These are phyloP conservation scores for Leptogaster cylindrica DNA, from an alignment of 2,888 invertebrate genomes.

Conservation along the genomic window DNA sequence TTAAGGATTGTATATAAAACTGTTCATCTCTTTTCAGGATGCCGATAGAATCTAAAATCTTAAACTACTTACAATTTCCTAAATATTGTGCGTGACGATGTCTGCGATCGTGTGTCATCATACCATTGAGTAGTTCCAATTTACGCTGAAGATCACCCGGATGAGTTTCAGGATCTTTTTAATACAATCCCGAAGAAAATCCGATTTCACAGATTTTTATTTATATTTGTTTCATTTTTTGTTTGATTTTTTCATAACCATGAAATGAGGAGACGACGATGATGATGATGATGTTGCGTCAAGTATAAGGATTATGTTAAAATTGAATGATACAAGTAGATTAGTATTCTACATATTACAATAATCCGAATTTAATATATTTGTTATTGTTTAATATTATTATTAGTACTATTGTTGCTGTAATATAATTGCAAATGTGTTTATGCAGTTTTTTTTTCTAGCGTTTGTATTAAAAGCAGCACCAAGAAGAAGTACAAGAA, in stretches of 20 bases:
- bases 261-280: too few relatives aligned
- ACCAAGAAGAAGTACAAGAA: too few relatives aligned
- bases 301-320: slow-evolving; percentile 1
- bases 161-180: slow-evolving; percentile 78
- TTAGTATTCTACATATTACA: too few relatives aligned
- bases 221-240: slow-evolving; percentile 1
- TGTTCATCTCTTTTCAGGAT: too few relatives aligned
- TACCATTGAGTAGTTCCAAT: slow-evolving; percentile 86
- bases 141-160: slow-evolving; percentile 89
- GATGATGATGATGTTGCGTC: slow-evolving; percentile 45
- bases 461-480: too few relatives aligned
- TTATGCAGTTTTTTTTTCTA: too few relatives aligned
- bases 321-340: too few relatives aligned
- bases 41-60: slow-evolving; percentile 3
- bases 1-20: too few relatives aligned
- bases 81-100: slow-evolving; percentile 82
- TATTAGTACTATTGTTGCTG: too few relatives aligned
- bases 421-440: too few relatives aligned
- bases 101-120: slow-evolving; percentile 84
- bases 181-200: neutral
- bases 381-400: too few relatives aligned
- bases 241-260: neutral
- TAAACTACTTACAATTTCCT: slow-evolving; percentile 76
- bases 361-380: too few relatives aligned
- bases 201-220: neutral